phyloP scores from a whole-genome alignment of 2,113 vertebrate genomes.

The Zeus faber region DNA sequence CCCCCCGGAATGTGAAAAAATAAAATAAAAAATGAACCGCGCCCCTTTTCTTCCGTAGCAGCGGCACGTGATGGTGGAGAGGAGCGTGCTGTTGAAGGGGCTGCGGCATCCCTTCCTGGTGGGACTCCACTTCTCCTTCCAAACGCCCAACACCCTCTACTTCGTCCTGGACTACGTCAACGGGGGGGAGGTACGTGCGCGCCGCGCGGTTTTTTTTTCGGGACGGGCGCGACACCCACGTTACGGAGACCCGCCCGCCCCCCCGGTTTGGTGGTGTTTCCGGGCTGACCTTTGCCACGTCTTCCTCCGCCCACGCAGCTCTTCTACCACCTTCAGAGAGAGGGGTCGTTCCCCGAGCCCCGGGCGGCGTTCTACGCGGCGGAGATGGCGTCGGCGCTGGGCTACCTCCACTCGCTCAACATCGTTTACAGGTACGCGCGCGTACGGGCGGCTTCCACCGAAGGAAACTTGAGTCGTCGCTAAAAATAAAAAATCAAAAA shows the following conservation, averaged over 20 bases:
- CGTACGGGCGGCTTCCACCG: not conserved
- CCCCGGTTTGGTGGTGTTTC: too few species aligned
- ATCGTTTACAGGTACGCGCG: constrained; percentile 74
- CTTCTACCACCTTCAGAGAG: constrained; percentile 79
- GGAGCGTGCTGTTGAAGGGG: constrained; percentile 74
- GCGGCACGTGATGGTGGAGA: constrained; percentile 76
- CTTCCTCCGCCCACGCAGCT: too few species aligned
- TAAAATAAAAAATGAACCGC: too few species aligned
- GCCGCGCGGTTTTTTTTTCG: too few species aligned
- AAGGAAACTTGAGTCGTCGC: too few species aligned
- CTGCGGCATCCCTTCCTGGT: constrained; percentile 78
- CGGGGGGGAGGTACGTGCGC: constrained; percentile 73
- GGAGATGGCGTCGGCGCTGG: constrained; percentile 73
- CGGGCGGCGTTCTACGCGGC: constrained; percentile 76
- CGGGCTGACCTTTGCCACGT: too few species aligned
- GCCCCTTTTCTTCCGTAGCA: constrained; percentile 53
- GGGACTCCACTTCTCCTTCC: constrained; percentile 80
- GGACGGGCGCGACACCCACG: too few species aligned
- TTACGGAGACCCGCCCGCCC: too few species aligned
- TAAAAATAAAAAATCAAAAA: too few species aligned
- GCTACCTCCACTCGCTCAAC: constrained; percentile 76
- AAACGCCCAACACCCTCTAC: constrained; percentile 73
- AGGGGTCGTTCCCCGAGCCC: constrained; percentile 69
- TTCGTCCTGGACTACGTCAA: constrained; percentile 79
- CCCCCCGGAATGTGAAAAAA: too few species aligned